Evolutionary conservation across 2,888 invertebrate genomes (phyloP).

Genomic region (Eupithecia tripunctaria): DNA sequence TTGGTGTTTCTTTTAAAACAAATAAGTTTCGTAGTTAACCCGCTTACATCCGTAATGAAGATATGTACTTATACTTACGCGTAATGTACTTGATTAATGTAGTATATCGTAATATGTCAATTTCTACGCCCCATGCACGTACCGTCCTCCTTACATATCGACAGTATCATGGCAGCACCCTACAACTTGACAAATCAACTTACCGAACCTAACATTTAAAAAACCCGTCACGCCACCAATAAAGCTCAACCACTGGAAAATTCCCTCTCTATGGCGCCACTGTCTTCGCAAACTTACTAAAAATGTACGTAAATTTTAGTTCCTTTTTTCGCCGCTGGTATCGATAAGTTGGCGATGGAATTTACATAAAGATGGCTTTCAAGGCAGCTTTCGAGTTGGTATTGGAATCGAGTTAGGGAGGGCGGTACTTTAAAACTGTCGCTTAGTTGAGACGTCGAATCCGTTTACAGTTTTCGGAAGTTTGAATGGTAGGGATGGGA

Average conservation of each 20-base stretch:
- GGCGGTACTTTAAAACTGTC: slow-evolving; percentile 81
- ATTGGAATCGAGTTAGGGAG: slow-evolving; percentile 80
- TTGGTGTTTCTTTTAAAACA: no score
- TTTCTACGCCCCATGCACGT: slow-evolving; percentile 1
- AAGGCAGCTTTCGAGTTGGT: slow-evolving; percentile 75
- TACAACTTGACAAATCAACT: slow-evolving; percentile 61
- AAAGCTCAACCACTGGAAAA: slow-evolving; percentile 52
- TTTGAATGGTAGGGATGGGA: slow-evolving; percentile 55
- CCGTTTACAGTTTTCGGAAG: slow-evolving; percentile 78
- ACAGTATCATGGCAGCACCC: slow-evolving; percentile 32
- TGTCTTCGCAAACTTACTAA: slow-evolving; percentile 40
- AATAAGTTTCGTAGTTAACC: no score
- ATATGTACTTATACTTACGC: no score
- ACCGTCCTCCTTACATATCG: not conserved
- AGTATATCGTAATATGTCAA: not conserved
- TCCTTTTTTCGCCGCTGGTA: slow-evolving; percentile 51
- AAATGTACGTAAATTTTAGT: slow-evolving; percentile 42
- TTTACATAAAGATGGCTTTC: slow-evolving; percentile 80
- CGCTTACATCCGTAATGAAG: no score
- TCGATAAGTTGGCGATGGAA: slow-evolving; percentile 64
- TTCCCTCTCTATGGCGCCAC: slow-evolving; percentile 44
- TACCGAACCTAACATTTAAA: slow-evolving; percentile 66
- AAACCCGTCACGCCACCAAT: slow-evolving; percentile 70
- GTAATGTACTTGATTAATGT: no score
- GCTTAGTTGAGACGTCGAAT: slow-evolving; percentile 81